phyloP scores from a whole-genome alignment of 2,888 invertebrate genomes.

The Mythimna loreyi region DNA sequence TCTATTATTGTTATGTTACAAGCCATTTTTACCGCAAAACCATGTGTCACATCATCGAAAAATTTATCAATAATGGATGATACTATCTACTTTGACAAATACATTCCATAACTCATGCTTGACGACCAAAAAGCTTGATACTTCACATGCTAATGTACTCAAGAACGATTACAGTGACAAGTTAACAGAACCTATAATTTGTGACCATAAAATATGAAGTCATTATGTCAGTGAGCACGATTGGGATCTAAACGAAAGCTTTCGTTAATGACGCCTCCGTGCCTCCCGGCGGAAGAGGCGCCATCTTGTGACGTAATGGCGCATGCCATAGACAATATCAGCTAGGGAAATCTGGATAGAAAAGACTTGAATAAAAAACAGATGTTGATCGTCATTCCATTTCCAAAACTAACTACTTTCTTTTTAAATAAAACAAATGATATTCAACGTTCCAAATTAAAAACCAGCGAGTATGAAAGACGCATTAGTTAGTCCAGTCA shows the following conservation, averaged over 20 bases:
- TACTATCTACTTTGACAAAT: neutral
- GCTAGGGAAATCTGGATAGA: slow-evolving; percentile 38
- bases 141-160: neutral
- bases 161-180: slow-evolving; percentile 20
- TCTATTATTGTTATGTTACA: too few relatives aligned
- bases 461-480: slow-evolving; percentile 6
- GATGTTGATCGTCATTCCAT: neutral
- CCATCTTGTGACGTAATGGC: slow-evolving; percentile 67
- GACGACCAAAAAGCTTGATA: neutral
- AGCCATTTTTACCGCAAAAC: too few relatives aligned
- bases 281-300: slow-evolving; percentile 71
- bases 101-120: neutral
- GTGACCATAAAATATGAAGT: slow-evolving; percentile 47
- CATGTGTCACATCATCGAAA: neutral
- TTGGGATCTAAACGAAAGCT: slow-evolving; percentile 71
- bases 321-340: slow-evolving; percentile 48
- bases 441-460: neutral
- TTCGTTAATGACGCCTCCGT: slow-evolving; percentile 70
- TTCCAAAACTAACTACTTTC: neutral
- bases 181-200: slow-evolving; percentile 40
- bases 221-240: slow-evolving; percentile 54
- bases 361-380: neutral
- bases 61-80: neutral
- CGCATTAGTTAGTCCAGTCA: neutral
- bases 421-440: neutral